These are phyloP conservation scores for Drosophila funebris DNA, from an alignment of 1,140 invertebrate genomes.

Conservation along the genomic window DNA sequence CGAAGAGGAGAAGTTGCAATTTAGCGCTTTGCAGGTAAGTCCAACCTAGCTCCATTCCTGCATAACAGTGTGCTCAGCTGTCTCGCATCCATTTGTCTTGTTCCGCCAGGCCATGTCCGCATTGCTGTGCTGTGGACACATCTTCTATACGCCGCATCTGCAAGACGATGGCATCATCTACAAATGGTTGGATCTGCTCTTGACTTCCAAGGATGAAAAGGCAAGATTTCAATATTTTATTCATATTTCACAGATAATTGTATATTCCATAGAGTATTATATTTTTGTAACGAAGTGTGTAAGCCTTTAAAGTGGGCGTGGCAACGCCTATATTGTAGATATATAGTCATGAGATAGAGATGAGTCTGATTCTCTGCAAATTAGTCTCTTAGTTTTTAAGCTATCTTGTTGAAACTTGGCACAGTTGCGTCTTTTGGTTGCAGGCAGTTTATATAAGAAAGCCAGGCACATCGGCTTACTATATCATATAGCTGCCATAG, in stretches of 20 bases:
- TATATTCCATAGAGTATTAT: too few relatives aligned
- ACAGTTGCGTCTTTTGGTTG: too few relatives aligned
- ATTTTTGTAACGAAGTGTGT: too few relatives aligned
- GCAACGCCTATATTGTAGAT: too few relatives aligned
- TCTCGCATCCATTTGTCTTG: background rate
- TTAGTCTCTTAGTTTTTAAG: too few relatives aligned
- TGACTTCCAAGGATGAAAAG: slow-evolving; percentile 95
- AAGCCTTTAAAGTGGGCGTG: too few relatives aligned
- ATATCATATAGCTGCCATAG: too few relatives aligned
- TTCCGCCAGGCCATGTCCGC: slow-evolving; percentile 95
- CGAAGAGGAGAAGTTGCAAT: slow-evolving; percentile 87
- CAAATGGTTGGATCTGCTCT: slow-evolving; percentile 95
- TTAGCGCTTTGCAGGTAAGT: slow-evolving; percentile 90
- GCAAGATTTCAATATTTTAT: slow-evolving; percentile 84
- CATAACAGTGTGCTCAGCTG: slow-evolving; percentile 10
- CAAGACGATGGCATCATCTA: slow-evolving; percentile 97
- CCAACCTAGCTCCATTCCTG: background rate
- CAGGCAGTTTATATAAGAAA: too few relatives aligned
- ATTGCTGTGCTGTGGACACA: slow-evolving; percentile 96
- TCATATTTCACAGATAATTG: background rate
- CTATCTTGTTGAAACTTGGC: too few relatives aligned
- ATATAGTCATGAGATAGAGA: too few relatives aligned
- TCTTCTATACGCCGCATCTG: slow-evolving; percentile 93
- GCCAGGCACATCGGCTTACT: too few relatives aligned
- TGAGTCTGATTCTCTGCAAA: too few relatives aligned